phyloP scores from a whole-genome alignment of 2,113 vertebrate species.

The Ophthalmotilapia sp. region DNA sequence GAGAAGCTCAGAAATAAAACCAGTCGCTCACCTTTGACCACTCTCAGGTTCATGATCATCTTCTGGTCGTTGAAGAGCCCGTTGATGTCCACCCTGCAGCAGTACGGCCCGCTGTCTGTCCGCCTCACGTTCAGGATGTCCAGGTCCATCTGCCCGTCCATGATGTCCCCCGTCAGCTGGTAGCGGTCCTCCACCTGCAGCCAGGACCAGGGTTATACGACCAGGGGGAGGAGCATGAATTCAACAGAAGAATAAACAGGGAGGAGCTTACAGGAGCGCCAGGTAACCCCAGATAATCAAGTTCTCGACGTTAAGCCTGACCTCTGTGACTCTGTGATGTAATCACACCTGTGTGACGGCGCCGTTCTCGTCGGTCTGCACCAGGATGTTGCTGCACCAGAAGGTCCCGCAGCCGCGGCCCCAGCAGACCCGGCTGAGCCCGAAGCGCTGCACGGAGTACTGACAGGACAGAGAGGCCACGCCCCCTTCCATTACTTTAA shows the following conservation, averaged over 20 bases:
- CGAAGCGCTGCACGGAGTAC: conserved; percentile 68
- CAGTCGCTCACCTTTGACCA: conserved; percentile 60
- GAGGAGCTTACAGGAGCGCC: neutral
- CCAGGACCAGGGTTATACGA: neutral
- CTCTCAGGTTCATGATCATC: conserved; percentile 66
- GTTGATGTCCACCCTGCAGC: conserved; percentile 72
- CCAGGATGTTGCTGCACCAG: conserved; percentile 73
- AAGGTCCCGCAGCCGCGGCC: conserved; percentile 72
- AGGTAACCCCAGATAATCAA: neutral
- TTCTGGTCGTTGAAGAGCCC: conserved; percentile 77
- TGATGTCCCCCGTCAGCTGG: conserved; percentile 63
- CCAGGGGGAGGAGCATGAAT: neutral
- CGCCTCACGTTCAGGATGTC: conserved; percentile 58
- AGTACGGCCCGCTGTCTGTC: conserved; percentile 70
- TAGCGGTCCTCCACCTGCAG: conserved; percentile 64
- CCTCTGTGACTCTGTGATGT: neutral
- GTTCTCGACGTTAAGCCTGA: neutral
- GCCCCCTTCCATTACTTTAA: conserved; percentile 63
- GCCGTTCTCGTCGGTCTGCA: conserved; percentile 70
- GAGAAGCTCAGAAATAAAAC: neutral
- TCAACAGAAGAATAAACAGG: neutral
- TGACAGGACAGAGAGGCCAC: conserved; percentile 70
- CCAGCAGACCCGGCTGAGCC: conserved; percentile 72
- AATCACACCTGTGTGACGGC: conserved; percentile 61
- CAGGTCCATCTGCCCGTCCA: conserved; percentile 73